Conservation (phyloP, 53 echinoderm and acorn worm species). For the Crossaster papposus region DNA sequence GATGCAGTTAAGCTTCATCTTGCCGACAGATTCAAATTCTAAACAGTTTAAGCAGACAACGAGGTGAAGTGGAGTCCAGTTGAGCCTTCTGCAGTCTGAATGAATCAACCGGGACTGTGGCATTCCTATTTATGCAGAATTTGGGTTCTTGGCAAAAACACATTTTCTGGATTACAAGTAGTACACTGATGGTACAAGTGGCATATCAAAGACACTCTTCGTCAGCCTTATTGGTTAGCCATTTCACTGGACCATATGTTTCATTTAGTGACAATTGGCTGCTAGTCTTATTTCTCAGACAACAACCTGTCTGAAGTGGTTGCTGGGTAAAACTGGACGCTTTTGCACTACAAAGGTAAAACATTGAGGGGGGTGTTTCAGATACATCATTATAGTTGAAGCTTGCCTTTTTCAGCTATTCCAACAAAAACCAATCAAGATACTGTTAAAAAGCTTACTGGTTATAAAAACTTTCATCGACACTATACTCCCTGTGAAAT, state of each 20-base stretch:
- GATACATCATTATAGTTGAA: neutral
- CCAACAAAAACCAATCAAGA: too few species aligned
- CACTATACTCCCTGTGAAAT: too few species aligned
- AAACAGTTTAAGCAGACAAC: neutral
- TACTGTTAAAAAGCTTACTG: too few species aligned
- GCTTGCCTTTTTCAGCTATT: too few species aligned
- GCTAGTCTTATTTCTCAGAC: neutral
- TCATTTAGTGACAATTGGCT: neutral
- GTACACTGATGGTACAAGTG: neutral
- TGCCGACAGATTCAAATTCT: neutral
- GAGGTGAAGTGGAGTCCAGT: neutral
- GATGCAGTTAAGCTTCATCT: constrained; percentile 26
- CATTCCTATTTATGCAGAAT: neutral
- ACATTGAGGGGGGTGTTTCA: neutral
- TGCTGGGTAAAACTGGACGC: neutral
- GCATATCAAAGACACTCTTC: neutral
- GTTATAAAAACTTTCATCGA: too few species aligned
- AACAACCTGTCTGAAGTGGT: neutral
- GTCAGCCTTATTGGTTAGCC: neutral
- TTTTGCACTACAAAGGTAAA: neutral
- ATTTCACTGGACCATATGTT: constrained; percentile 2
- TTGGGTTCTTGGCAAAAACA: neutral
- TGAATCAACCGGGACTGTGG: neutral
- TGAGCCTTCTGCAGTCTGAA: neutral
- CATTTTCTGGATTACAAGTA: neutral